Base-by-base conservation (phyloP, 2,797 vertebrate species). In the Chelon labrosus region DNA sequence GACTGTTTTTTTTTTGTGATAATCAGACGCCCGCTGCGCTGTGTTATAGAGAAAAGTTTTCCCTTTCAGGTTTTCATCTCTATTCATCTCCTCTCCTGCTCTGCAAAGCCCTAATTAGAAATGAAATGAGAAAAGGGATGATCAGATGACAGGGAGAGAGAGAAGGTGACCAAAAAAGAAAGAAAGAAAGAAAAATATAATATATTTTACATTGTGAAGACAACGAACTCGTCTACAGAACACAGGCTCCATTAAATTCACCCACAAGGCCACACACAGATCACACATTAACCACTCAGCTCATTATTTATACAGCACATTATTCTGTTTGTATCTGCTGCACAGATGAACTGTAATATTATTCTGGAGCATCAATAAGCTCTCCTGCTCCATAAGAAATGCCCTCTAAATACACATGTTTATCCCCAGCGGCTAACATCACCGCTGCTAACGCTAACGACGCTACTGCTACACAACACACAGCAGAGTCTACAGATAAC, bases 161-260 rank as follows among this genome's bases (percentile, higher is more conserved):
- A 51, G 41, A 42, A 42, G 41, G 41, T 42, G 41, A 42, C 10
- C 4, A 41, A 13, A 42, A 42, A 2, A 41, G 5, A 41, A 41
- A 41, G 41, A 14, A 41, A 42, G 22, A 3, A 22, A 22, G 3
- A 31, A 31, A 1, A 31, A 5, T 31, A 1, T 31, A 7, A 31
- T 31, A 31, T 31, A 31, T 31, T 31, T 31, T 31, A 31, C 31
- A 31, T 5, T 3, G 31, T 5, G 31, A 31, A 31, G 31, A 31
- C 31, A 3, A 31, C 31, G 0, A 22, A 17, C 67, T 77, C 62
- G 25, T 65, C 70, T 64, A 46, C 50, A 54, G 35, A 49, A 27
- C 27, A 56, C 22, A 59, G 49, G 54, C 50, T 64, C 68, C 71
- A 49, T 58, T 65, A n/a, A 54, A 53, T 78, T 61, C 46, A 66